Conservation (phyloP, 2,888 invertebrate genomes). For the Teinopalpus imperialis region DNA sequence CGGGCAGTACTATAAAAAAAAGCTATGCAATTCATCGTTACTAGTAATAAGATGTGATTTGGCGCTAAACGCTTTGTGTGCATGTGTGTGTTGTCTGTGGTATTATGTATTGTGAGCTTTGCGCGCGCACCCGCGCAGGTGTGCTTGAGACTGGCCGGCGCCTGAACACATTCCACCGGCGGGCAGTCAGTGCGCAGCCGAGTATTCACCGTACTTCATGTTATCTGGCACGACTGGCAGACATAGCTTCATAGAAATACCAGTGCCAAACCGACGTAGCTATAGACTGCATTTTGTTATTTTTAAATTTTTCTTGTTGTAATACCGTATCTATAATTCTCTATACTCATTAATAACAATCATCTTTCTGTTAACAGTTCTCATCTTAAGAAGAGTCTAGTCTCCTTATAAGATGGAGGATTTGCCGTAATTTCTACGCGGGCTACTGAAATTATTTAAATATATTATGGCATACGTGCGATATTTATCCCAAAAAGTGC, state of each 20-base stretch:
- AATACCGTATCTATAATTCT: too few relatives aligned
- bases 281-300: neutral
- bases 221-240: too few relatives aligned
- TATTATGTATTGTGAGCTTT: conserved; percentile 33
- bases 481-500: too few relatives aligned
- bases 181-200: conserved; percentile 69
- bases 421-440: too few relatives aligned
- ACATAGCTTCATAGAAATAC: conserved; percentile 19
- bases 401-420: too few relatives aligned
- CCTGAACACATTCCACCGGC: conserved; percentile 82
- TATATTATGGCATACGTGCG: too few relatives aligned
- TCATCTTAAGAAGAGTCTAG: too few relatives aligned
- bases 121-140: conserved; percentile 76
- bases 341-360: too few relatives aligned
- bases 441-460: too few relatives aligned
- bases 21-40: conserved; percentile 35
- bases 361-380: too few relatives aligned
- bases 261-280: neutral
- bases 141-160: conserved; percentile 85
- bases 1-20: conserved; percentile 26
- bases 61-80: conserved; percentile 28
- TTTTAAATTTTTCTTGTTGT: too few relatives aligned
- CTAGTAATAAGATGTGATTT: conserved; percentile 29
- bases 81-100: conserved; percentile 36
- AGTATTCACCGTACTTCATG: conserved; percentile 42